These are phyloP conservation scores for Triplophysa rosa DNA, from an alignment of 2,113 vertebrate genomes.

Conservation along the genomic window DNA sequence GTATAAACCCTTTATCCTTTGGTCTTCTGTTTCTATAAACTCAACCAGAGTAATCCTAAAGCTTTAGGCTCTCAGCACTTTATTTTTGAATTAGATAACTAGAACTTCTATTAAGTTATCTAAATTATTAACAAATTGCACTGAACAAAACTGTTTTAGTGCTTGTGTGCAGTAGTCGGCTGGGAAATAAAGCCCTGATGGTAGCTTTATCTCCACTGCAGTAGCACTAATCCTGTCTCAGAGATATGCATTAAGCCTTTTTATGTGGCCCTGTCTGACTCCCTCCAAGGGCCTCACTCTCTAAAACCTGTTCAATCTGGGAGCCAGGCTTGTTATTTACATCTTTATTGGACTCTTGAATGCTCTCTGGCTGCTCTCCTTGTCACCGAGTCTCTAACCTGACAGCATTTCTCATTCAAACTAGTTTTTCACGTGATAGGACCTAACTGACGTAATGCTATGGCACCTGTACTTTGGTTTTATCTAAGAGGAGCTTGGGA, in stretches of 20 bases:
- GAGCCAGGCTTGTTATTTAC: neutral
- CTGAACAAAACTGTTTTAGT: constrained; percentile 19
- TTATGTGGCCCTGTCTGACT: constrained; percentile 17
- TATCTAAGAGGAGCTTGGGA: constrained; percentile 23
- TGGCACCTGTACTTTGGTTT: constrained; percentile 46
- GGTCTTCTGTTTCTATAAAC: constrained; percentile 10
- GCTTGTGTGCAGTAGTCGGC: neutral
- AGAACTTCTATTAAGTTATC: constrained; percentile 16
- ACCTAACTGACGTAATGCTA: constrained; percentile 24
- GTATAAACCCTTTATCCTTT: constrained; percentile 2
- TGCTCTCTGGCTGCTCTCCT: neutral
- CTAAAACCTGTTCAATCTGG: neutral
- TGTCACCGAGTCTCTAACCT: constrained; percentile 7
- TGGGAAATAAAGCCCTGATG: constrained; percentile 22
- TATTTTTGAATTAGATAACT: neutral
- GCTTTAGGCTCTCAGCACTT: constrained; percentile 15
- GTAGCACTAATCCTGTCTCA: constrained; percentile 48
- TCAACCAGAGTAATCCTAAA: constrained; percentile 21
- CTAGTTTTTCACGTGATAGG: constrained; percentile 17
- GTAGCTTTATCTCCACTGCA: constrained; percentile 43
- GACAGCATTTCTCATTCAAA: constrained; percentile 39
- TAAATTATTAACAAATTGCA: constrained; percentile 4
- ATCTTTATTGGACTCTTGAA: constrained; percentile 17
- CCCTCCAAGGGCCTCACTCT: neutral
- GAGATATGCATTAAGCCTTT: constrained; percentile 43